Evolutionary conservation across 2,797 vertebrate species (phyloP), one percentile per base, ranked within the genome.

Genomic region (Pagetopsis macropterus): DNA sequence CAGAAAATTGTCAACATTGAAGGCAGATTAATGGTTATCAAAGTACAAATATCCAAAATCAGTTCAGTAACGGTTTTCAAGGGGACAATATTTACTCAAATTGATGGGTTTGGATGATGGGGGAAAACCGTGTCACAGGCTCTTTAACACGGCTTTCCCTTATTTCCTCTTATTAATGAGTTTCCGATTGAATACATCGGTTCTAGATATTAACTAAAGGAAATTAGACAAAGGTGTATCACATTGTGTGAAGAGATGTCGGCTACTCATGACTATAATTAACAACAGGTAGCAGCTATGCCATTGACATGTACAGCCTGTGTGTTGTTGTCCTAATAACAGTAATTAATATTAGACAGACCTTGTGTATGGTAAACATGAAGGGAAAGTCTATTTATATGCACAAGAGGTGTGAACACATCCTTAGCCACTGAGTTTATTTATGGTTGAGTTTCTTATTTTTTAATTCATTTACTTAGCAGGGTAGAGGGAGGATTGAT

Each of bases 321-420:
- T 60, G 41, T 63, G 57, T 57, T 12, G 16, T 62, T 54, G 31
- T 55, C 16, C 4, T 58, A 41, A 73, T 66, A 33, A 54, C 37
- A 40, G n/a, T 33, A 54, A 74, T 77, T 54, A 72, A 66, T 48
- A 49, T 66, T 17, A 61, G 44, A 46, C 57, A 67, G 65, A 21
- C 52, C 7, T n/a, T 37, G 17, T 60, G 27, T 61, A 55, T 2
- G 10, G 17, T 70, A 59, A 50, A 68, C 54, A 49, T 67, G 46
- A 66, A 41, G 43, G 19, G 49, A 65, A 43, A 45, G 13, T 52
- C 15, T 44, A 1, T 70, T 55, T 19, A n/a, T 60, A 19, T 64
- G 31, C 48, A 64, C 4, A 0, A 21, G 61, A 48, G 19, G 15
- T 57, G 51, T 1, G 1, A 43, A 41, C 16, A 51, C 56, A 75